phyloP scores from a whole-genome alignment of 1,140 invertebrate genomes.

The Procambarus virginalis region DNA sequence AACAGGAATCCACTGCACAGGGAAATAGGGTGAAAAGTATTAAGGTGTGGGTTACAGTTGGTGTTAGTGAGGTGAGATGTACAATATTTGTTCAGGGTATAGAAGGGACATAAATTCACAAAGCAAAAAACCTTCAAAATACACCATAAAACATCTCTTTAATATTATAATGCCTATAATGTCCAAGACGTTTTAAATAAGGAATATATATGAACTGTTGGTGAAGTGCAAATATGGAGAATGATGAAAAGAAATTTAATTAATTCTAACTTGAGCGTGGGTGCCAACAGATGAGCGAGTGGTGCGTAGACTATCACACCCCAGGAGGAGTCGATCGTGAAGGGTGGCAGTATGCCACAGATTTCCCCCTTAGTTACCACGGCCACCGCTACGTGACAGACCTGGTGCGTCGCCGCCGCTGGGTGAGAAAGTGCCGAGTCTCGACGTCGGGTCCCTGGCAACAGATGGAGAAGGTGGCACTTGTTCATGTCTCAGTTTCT shows the following conservation, averaged over 20 bases:
- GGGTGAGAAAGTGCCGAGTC: slow-evolving; percentile 88
- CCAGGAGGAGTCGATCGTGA: slow-evolving; percentile 91
- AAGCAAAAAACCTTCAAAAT: no score
- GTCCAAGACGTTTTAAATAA: not conserved
- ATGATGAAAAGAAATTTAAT: not conserved
- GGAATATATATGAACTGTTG: no score
- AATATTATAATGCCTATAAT: no score
- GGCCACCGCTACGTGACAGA: slow-evolving; percentile 89
- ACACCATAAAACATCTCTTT: no score
- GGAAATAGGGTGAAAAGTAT: no score
- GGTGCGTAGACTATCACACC: slow-evolving; percentile 90
- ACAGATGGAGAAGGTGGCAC: slow-evolving; percentile 86
- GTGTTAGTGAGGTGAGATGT: no score
- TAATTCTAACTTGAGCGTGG: no score
- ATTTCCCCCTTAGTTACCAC: slow-evolving; percentile 91
- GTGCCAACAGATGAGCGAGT: slow-evolving; percentile 84
- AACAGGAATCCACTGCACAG: no score
- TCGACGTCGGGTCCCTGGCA: slow-evolving; percentile 91
- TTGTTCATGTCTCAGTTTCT: slow-evolving; percentile 86
- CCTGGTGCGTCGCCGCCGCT: slow-evolving; percentile 88
- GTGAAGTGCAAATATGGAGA: not conserved
- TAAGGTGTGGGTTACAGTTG: no score
- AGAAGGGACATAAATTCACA: no score
- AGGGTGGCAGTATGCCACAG: slow-evolving; percentile 95
- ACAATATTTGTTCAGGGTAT: no score